Conservation (phyloP, 35 echinoderm and acorn worm species). For the Stichopus chloronotus region DNA sequence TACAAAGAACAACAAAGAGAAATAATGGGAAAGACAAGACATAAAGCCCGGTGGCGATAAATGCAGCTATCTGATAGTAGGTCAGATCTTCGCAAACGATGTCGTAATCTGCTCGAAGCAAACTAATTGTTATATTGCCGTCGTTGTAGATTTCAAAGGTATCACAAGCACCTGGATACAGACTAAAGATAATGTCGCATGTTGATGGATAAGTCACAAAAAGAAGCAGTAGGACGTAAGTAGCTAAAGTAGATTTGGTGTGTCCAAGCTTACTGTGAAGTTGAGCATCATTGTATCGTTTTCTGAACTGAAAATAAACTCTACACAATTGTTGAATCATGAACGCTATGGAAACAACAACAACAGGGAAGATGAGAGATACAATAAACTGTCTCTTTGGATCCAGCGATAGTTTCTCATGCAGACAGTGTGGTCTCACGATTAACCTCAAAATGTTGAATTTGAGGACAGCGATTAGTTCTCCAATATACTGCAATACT, state of each 20-base stretch:
- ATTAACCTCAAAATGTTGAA: slow-evolving; percentile 23
- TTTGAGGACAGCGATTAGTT: background rate
- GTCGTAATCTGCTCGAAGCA: slow-evolving; percentile 22
- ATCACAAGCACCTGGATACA: background rate
- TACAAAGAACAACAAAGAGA: background rate
- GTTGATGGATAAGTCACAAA: slow-evolving; percentile 23
- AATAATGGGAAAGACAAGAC: slow-evolving; percentile 31
- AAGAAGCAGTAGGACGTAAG: background rate
- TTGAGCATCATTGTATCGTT: background rate
- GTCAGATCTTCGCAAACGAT: background rate
- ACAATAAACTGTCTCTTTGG: background rate
- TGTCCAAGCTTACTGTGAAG: background rate
- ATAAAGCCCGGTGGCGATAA: background rate
- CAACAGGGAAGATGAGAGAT: background rate
- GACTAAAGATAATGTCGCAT: background rate
- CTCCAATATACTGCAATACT: background rate
- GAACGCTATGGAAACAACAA: background rate
- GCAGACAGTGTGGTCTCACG: slow-evolving; percentile 4
- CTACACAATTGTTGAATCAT: background rate
- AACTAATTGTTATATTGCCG: background rate
- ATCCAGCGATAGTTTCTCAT: background rate
- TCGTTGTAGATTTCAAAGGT: background rate
- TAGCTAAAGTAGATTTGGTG: background rate
- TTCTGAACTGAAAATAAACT: background rate
- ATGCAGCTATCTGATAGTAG: slow-evolving; percentile 1